These are phyloP conservation scores for Lophotriccus pileatus DNA, from an alignment of 2,797 vertebrate species.

Conservation along the genomic window DNA sequence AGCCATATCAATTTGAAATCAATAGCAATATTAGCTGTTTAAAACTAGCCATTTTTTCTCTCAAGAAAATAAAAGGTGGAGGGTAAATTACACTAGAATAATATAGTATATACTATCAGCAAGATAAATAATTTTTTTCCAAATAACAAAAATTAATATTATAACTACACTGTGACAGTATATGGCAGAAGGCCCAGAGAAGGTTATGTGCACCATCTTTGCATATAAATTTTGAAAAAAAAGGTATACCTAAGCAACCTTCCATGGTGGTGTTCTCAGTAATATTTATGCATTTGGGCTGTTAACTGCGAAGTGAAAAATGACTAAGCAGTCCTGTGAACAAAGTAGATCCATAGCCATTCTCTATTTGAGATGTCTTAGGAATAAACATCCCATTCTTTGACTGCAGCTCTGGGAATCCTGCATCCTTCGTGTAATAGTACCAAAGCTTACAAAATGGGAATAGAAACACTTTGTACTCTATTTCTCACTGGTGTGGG, in stretches of 20 bases:
- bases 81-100: background rate
- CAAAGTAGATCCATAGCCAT: background rate
- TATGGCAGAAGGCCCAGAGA: background rate
- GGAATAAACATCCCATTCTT: background rate
- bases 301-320: background rate
- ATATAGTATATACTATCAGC: background rate
- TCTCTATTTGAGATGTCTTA: background rate
- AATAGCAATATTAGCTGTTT: background rate
- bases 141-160: background rate
- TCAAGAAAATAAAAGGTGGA: background rate
- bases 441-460: background rate
- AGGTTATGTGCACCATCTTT: background rate
- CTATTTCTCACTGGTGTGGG: background rate
- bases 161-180: background rate
- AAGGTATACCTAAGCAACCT: background rate
- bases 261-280: background rate
- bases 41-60: background rate
- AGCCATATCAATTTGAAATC: background rate
- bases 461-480: background rate
- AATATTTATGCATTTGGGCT: background rate
- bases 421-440: background rate
- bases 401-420: background rate
- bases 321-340: background rate
- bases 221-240: background rate
- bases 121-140: background rate